Evolutionary conservation across 1,140 invertebrate species (phyloP).

Genomic region (Brachionus asplanchnoidis): DNA sequence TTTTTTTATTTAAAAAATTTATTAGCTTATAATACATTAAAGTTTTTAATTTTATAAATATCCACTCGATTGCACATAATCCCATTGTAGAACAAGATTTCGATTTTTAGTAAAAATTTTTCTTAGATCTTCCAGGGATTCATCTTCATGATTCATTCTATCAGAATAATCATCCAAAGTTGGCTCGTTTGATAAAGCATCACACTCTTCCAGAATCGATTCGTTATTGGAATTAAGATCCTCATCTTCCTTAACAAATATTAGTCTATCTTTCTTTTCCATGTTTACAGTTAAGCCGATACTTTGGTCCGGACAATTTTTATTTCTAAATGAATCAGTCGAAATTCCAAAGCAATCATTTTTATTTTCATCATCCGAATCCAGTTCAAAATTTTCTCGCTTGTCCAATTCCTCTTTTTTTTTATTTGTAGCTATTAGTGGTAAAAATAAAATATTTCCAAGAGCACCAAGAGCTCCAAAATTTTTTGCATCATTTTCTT

Average conservation of each 20-base stretch:
- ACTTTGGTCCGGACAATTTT: not conserved
- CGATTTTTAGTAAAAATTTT: not conserved
- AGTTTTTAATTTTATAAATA: constrained; percentile 6
- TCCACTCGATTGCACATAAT: constrained; percentile 35
- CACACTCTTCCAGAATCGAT: not conserved
- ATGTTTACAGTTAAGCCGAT: not conserved
- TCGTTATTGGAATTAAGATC: not conserved
- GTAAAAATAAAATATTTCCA: constrained; percentile 8
- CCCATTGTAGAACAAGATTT: constrained; percentile 26
- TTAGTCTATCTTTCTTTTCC: not conserved
- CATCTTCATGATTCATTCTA: constrained; percentile 1
- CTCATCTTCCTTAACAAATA: not conserved
- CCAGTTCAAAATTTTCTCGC: not conserved
- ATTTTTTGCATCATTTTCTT: not conserved
- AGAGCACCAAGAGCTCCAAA: not conserved
- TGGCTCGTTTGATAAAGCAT: not conserved
- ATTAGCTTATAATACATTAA: too few species aligned
- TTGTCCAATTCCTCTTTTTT: not conserved
- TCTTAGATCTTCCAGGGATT: not conserved
- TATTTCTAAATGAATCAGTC: not conserved
- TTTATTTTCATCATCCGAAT: not conserved
- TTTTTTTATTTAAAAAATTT: too few species aligned
- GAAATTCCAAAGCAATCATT: not conserved
- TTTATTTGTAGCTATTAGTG: not conserved
- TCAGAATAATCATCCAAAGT: not conserved